Conservation (phyloP, 2,113 vertebrate species). For the Sprattus sprattus region DNA sequence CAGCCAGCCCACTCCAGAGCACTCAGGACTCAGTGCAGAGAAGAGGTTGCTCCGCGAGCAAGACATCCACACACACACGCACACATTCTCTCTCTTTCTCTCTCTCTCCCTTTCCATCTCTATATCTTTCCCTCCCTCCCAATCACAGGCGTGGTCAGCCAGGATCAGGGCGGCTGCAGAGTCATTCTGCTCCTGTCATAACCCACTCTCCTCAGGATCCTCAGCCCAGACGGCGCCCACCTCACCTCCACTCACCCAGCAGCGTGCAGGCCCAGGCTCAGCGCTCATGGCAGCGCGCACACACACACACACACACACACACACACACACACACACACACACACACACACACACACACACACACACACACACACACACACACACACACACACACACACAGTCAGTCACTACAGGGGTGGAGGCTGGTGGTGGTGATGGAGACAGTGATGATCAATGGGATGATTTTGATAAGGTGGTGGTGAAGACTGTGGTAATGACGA, state of each 20-base stretch:
- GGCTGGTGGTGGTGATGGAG: too few species aligned
- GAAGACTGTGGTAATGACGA: background rate
- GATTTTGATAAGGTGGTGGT: too few species aligned
- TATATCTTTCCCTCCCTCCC: background rate
- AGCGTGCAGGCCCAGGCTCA: too few species aligned
- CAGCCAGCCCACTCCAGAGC: too few species aligned
- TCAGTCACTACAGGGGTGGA: background rate
- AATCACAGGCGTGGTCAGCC: background rate
- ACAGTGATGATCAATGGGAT: too few species aligned
- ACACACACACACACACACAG: constrained; percentile 19
- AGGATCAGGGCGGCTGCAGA: background rate
- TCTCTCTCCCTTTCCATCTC: background rate
- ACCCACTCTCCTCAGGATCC: background rate
- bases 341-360: background rate
- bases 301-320: constrained; percentile 32
- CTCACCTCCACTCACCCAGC: too few species aligned
- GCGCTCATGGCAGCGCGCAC: background rate
- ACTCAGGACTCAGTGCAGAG: too few species aligned
- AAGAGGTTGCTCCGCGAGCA: too few species aligned
- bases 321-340: constrained; percentile 22
- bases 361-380: constrained; percentile 23
- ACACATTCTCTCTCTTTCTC: background rate
- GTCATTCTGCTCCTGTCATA: background rate
- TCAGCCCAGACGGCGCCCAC: too few species aligned
- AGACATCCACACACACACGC: background rate